Base-by-base conservation (phyloP, 2,113 vertebrate genomes). In the Trochalopteron elliotii region DNA sequence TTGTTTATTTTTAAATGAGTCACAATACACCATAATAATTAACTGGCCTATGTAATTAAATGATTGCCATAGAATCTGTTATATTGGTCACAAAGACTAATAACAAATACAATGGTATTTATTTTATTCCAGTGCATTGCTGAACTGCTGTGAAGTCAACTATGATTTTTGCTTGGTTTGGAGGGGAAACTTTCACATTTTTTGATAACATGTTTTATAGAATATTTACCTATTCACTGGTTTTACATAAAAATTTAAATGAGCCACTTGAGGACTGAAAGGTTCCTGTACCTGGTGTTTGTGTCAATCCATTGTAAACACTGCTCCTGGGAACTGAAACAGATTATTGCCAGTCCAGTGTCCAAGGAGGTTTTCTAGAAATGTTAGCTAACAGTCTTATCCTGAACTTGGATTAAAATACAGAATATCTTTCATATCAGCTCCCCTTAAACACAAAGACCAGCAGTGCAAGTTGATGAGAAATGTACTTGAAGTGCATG, bases 1-100 rank as follows among this genome's bases (percentile, higher is more conserved):
- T 96, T 97, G 98, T 98, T 99, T 99, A 99, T 99, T 99, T 99
- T 99, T 99, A 99, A 98, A 97, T 89, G 95, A 97, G 97, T 97
- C 97, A 97, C 95, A 98, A 98, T 98, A 97, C 96, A 95, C 97
- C 92, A 96, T 96, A 98, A 99, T 98, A 98, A 98, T 98, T 99
- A 99, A 98, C 91, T 94, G 97, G 98, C 98, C 98, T 97, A 97
- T 96, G 98, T 98, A 96, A 97, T 98, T 96, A 95, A 78, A 88
- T 77, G 49, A 95, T 89, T 97, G 93, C 87, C 83, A 75, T 27
- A 93, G 68, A 96, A 60, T 50, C 55, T 63, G 64, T 89, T 94
- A 83, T 53, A 85, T 63, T 83, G 91, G 37, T 64, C 77, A 64
- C 44, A 69, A 82, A 79, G 70, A 57, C 37, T 79, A 93, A 53